These are phyloP conservation scores for Pelmatolapia mariae DNA, from an alignment of 2,113 vertebrate species.

Conservation along the genomic window DNA sequence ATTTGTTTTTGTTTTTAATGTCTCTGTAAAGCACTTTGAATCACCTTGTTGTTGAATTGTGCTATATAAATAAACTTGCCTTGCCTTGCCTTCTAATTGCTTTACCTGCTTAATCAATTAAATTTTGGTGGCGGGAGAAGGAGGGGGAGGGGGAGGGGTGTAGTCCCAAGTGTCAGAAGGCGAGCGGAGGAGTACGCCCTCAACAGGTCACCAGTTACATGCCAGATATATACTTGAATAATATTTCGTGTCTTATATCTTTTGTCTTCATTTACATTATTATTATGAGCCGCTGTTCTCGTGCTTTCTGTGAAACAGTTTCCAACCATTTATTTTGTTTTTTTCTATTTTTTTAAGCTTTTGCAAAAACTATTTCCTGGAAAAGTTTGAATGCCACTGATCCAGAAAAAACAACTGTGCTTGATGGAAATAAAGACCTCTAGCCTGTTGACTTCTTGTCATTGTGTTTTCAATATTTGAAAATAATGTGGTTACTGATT, in stretches of 20 bases:
- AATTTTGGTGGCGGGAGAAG: rapidly evolving
- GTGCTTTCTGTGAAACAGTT: background rate
- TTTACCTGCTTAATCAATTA: rapidly evolving
- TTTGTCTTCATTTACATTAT: rapidly evolving
- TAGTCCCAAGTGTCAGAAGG: background rate
- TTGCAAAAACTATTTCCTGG: too few relatives aligned
- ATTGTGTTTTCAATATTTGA: too few relatives aligned
- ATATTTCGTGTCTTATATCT: rapidly evolving
- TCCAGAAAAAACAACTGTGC: too few relatives aligned
- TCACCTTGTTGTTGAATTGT: too few relatives aligned
- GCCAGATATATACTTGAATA: rapidly evolving
- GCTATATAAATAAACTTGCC: too few relatives aligned
- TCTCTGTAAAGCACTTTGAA: too few relatives aligned
- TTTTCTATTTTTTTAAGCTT: too few relatives aligned
- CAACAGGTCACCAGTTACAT: background rate
- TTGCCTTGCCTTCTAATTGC: background rate
- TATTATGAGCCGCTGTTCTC: rapidly evolving
- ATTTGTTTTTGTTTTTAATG: too few relatives aligned
- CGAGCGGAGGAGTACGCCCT: background rate
- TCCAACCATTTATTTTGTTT: background rate
- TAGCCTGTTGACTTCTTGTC: too few relatives aligned
- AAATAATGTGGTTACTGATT: too few relatives aligned
- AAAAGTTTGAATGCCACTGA: too few relatives aligned
- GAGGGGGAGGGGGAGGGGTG: background rate
- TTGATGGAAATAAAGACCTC: too few relatives aligned